Conservation (phyloP, 2,888 invertebrate species). For the Epistrophella euchroma region DNA sequence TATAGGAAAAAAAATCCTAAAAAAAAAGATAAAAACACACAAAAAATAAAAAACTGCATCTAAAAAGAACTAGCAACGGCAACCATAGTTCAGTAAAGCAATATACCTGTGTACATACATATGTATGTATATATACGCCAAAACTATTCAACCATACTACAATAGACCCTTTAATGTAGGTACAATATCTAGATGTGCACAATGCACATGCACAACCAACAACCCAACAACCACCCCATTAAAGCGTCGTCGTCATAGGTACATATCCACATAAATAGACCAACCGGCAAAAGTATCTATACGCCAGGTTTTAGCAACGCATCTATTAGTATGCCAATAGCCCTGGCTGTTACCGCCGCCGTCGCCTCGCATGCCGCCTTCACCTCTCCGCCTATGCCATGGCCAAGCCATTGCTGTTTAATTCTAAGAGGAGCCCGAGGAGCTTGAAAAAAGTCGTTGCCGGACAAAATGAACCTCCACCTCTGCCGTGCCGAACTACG, state of each 20-base stretch:
- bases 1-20: conserved; percentile 19
- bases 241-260: conserved; percentile 53
- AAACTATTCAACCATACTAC: conserved; percentile 74
- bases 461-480: conserved; percentile 71
- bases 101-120: conserved; percentile 40
- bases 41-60: conserved; percentile 23
- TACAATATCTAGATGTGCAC: conserved; percentile 69
- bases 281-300: conserved; percentile 76
- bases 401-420: conserved; percentile 48
- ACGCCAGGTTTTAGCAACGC: conserved; percentile 75
- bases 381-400: conserved; percentile 37
- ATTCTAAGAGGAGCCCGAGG: conserved; percentile 59
- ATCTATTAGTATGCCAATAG: conserved; percentile 76
- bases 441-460: conserved; percentile 65
- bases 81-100: conserved; percentile 66
- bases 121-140: conserved; percentile 18
- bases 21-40: conserved; percentile 33
- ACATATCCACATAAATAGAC: conserved; percentile 75
- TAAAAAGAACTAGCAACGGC: conserved; percentile 38
- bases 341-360: conserved; percentile 58
- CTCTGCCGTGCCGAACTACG: conserved; percentile 7
- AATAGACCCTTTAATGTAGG: conserved; percentile 75
- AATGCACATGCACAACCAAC: conserved; percentile 68
- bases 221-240: conserved; percentile 69
- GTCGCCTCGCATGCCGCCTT: conserved; percentile 21